Evolutionary conservation across 2,113 vertebrate genomes (phyloP).

Genomic region (Nibea albiflora): DNA sequence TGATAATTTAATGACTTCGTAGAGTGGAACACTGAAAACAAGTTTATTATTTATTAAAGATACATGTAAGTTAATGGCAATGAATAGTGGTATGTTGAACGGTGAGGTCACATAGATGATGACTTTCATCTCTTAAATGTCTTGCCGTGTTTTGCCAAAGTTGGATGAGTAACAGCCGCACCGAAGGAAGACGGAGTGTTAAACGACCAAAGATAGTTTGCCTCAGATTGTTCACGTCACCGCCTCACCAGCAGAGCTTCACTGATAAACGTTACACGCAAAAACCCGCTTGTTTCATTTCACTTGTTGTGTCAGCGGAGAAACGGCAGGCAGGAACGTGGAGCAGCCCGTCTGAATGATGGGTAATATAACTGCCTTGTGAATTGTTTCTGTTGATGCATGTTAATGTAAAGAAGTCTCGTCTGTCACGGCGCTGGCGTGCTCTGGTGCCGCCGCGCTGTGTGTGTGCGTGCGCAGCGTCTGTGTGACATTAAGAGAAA

Average conservation of each 20-base stretch:
- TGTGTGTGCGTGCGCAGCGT: not conserved
- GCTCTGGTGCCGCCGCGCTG: not conserved
- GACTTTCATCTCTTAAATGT: not conserved
- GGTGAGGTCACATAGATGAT: not conserved
- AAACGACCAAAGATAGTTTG: conserved; percentile 33
- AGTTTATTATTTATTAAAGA: conserved; percentile 26
- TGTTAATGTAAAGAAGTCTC: conserved; percentile 47
- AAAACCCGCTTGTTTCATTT: conserved; percentile 41
- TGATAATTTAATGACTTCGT: not conserved
- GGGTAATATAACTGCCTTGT: conserved; percentile 48
- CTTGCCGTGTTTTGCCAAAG: not conserved
- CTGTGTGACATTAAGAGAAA: conserved; percentile 35
- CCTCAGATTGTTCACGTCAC: conserved; percentile 35
- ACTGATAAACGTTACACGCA: conserved; percentile 16
- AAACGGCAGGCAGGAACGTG: not conserved
- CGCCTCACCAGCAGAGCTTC: conserved; percentile 28
- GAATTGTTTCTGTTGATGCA: conserved; percentile 57
- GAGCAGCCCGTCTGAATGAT: conserved; percentile 46
- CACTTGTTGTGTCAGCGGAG: conserved; percentile 7
- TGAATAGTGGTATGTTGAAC: not conserved
- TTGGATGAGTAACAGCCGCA: not conserved
- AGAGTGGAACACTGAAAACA: conserved; percentile 8
- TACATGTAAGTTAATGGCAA: not conserved
- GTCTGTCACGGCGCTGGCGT: not conserved
- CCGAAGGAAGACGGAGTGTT: not conserved